Percentiles rank a stretch among this genome's conserved stretches.
These are phyloP conservation scores for Cataglyphis cursor DNA, from an alignment of 2,888 invertebrate species.

Conservation along the genomic window DNA sequence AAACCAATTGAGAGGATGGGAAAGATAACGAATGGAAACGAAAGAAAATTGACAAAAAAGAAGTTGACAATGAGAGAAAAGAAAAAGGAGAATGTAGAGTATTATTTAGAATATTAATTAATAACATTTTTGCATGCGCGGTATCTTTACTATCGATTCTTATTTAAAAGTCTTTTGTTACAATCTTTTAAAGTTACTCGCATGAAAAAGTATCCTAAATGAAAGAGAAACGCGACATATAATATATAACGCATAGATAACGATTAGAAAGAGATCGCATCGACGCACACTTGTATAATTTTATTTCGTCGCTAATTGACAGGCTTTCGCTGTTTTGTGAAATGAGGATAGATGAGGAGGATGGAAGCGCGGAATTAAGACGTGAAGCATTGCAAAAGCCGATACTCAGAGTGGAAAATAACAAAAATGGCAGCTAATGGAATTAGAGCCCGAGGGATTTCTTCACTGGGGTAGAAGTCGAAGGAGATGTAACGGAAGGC, in stretches of 20 bases:
- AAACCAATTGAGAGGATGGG: neutral
- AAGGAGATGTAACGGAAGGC: slow-evolving; percentile 14
- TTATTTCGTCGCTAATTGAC: slow-evolving; percentile 12
- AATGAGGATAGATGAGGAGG: neutral
- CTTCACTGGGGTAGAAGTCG: slow-evolving; percentile 16
- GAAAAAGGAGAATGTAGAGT: neutral
- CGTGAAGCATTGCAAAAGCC: slow-evolving; percentile 27
- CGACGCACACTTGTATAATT: slow-evolving; percentile 7
- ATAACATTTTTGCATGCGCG: neutral
- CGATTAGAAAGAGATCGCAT: neutral
- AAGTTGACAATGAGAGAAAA: neutral
- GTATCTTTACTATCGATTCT: neutral
- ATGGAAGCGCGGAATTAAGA: slow-evolving; percentile 34
- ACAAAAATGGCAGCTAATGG: slow-evolving; percentile 67
- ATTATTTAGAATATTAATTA: slow-evolving; percentile 22
- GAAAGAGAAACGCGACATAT: neutral
- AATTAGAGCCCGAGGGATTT: slow-evolving; percentile 70
- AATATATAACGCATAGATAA: slow-evolving; percentile 5
- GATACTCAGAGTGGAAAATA: slow-evolving; percentile 51
- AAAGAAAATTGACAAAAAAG: neutral
- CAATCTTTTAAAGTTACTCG: neutral
- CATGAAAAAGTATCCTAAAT: neutral
- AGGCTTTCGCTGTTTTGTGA: neutral
- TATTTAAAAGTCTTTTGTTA: too few relatives aligned
- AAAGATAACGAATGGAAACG: neutral